Evolutionary conservation across 2,797 vertebrate genomes (phyloP), one percentile per base, ranked within the genome.

Genomic region (Centroberyx gerrardi): DNA sequence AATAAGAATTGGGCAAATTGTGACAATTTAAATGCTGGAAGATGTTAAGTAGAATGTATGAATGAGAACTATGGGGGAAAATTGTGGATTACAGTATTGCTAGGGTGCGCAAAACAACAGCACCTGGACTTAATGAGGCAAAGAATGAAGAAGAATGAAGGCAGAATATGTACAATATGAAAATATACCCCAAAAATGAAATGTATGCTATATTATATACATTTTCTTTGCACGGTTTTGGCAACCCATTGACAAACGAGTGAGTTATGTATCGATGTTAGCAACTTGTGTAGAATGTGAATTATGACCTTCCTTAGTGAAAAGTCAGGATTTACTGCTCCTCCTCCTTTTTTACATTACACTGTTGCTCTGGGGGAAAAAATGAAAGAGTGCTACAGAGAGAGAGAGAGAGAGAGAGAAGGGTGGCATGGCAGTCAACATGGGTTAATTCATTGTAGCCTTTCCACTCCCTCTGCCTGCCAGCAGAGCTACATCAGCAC

Each of bases 401-500:
- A 8, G 31, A 63, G 71, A 54, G 56, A 22, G 22, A 22, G 22
- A 22, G 22, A 22, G 22, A 22, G 22, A 22, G 22, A 42, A 58
- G 53, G 28, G 13, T 36, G 48, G 58, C 70, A 68, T 68, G 76
- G 76, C 82, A 81, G 85, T 85, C 87, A 83, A 67, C 83, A 74
- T 36, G 79, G 89, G 85, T 93, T 90, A 89, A 93, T 88, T 88
- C 90, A 93, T 82, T 69, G 74, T 84, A 69, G 85, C 87, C 80
- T 75, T 31, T 64, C 78, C 49, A 60, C 89, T 81, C 84, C 62
- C 88, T 90, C 88, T 71, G 73, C 76, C 84, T 58, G 46, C 67
- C 31, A 90, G 94, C 90, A 58, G 78, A 67, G 93, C 94, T 14
- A 7, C 86, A 85, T 95, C 94, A 95, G 95, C 96, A 93, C 70